phyloP scores from a whole-genome alignment of 2,888 invertebrate genomes.

The Galerucella nymphaeae region DNA sequence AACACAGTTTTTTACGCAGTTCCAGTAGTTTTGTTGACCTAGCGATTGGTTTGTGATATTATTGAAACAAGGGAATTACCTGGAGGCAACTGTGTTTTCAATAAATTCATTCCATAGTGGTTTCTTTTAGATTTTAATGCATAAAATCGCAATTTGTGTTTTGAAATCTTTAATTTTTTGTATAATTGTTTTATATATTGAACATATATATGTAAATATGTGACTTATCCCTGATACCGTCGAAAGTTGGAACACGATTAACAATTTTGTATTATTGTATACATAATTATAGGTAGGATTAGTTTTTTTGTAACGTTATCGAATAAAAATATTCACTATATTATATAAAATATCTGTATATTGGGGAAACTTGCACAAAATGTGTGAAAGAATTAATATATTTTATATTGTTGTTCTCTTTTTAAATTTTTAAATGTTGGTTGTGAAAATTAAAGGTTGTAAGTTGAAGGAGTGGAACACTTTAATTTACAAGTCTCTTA shows the following conservation, averaged over 20 bases:
- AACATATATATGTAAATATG: constrained; percentile 47
- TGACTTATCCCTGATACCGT: constrained; percentile 44
- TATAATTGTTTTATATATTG: constrained; percentile 37
- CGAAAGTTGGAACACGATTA: constrained; percentile 23
- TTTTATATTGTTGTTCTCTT: constrained; percentile 62
- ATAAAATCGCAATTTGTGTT: constrained; percentile 36
- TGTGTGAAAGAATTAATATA: constrained; percentile 51
- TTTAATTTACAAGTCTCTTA: constrained; percentile 51
- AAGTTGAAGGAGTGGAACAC: constrained; percentile 57
- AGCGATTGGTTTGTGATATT: constrained; percentile 24
- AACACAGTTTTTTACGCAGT: constrained; percentile 13
- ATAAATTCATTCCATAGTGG: constrained; percentile 47
- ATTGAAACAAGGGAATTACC: not conserved
- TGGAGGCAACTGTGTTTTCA: not conserved
- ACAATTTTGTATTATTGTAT: constrained; percentile 32
- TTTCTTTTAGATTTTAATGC: constrained; percentile 40
- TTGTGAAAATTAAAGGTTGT: constrained; percentile 56
- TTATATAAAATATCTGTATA: constrained; percentile 59
- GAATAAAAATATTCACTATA: constrained; percentile 45
- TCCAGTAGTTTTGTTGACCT: constrained; percentile 28
- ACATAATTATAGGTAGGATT: constrained; percentile 28
- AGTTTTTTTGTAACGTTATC: constrained; percentile 42
- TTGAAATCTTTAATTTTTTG: constrained; percentile 41
- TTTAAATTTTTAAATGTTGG: constrained; percentile 57
- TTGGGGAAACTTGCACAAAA: constrained; percentile 61